phyloP scores from a whole-genome alignment of 2,888 invertebrate species.

The Drosophila tripunctata region DNA sequence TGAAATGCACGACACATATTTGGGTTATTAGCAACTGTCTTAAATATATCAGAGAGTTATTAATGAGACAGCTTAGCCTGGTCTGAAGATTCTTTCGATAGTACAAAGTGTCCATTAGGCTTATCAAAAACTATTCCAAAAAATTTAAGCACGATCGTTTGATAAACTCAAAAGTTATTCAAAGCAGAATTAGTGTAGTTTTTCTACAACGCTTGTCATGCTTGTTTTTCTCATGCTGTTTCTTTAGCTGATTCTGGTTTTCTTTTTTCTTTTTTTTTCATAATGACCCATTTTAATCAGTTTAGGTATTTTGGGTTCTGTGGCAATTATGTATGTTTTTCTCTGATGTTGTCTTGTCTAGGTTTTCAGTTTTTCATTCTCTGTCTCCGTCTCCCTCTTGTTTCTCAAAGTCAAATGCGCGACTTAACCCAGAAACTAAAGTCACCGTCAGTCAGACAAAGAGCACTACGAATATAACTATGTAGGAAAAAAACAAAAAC shows the following conservation, averaged over 20 bases:
- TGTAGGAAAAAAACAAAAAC: not conserved
- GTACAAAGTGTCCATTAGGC: not conserved
- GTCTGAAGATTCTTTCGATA: not conserved
- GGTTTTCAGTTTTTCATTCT: conserved; percentile 22
- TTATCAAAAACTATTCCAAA: not conserved
- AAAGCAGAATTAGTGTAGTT: too few relatives aligned
- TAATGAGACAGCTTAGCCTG: too few relatives aligned
- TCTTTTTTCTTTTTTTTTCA: conserved; percentile 1
- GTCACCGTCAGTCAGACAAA: conserved; percentile 34
- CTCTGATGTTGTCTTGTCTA: conserved; percentile 17
- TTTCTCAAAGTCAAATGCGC: conserved; percentile 68
- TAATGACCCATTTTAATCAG: conserved; percentile 63
- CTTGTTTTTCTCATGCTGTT: not conserved
- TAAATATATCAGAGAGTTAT: too few relatives aligned
- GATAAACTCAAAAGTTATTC: not conserved
- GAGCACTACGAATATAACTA: conserved; percentile 12
- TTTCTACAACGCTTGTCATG: conserved; percentile 5
- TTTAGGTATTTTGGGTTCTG: conserved; percentile 31
- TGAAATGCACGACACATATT: too few relatives aligned
- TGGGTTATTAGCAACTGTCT: too few relatives aligned
- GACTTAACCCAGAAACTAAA: conserved; percentile 70
- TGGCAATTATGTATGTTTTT: conserved; percentile 44
- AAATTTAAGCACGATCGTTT: not conserved
- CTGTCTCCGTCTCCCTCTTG: conserved; percentile 1
- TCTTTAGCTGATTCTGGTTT: conserved; percentile 19